Evolutionary conservation across 2,113 vertebrate species (phyloP).

Genomic region (Antechinus stuartii): DNA sequence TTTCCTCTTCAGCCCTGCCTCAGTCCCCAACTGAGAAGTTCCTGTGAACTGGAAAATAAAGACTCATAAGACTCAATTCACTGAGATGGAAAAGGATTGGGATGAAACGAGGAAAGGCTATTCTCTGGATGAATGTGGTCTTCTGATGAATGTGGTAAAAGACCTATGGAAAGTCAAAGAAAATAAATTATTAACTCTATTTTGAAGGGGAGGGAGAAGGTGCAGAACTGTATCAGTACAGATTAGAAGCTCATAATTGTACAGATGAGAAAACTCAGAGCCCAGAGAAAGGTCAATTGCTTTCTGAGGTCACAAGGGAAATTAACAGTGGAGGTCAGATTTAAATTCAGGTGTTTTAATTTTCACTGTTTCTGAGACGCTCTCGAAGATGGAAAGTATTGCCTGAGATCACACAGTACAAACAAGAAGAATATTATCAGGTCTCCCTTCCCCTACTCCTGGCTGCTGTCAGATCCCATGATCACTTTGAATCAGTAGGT

Average conservation of each 20-base stretch:
- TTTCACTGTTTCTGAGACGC: background rate
- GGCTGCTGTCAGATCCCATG: background rate
- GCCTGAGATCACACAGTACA: background rate
- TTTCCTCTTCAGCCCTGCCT: background rate
- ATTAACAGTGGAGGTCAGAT: background rate
- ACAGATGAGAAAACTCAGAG: background rate
- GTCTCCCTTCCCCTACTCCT: background rate
- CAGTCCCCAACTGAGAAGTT: accelerated
- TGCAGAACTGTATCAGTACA: background rate
- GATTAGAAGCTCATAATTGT: background rate
- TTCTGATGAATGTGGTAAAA: constrained; percentile 15
- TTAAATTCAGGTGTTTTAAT: background rate
- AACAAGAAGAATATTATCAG: background rate
- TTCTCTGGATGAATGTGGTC: background rate
- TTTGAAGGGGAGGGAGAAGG: background rate
- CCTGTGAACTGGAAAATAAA: background rate
- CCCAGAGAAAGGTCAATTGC: background rate
- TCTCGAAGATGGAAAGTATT: background rate
- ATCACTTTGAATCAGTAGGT: background rate
- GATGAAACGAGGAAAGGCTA: background rate
- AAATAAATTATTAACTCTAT: constrained; percentile 29
- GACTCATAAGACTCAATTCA: background rate
- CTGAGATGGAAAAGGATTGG: background rate
- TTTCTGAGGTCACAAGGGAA: background rate
- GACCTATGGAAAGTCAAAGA: constrained; percentile 1